Conservation (phyloP, 2,113 vertebrate genomes). For the Misgurnus mizolepis region DNA sequence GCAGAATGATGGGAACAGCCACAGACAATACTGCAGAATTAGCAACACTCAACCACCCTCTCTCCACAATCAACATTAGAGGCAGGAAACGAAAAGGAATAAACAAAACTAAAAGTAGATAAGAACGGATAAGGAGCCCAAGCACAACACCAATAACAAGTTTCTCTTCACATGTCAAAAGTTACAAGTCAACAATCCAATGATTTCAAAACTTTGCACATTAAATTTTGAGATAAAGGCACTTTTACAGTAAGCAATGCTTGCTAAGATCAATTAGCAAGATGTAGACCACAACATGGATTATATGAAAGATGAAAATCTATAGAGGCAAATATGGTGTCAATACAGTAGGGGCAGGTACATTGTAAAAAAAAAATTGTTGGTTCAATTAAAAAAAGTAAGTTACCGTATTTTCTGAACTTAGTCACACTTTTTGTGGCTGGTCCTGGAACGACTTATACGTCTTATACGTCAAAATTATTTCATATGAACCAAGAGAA, state of each 20-base stretch:
- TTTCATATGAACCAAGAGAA: too few relatives aligned
- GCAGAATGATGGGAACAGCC: conserved; percentile 57
- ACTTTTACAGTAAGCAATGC: conserved; percentile 51
- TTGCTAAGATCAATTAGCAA: conserved; percentile 44
- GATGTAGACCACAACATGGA: conserved; percentile 7
- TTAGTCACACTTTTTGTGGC: too few relatives aligned
- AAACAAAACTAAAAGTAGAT: conserved; percentile 32
- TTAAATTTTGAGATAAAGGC: conserved; percentile 35
- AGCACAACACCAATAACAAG: conserved; percentile 44
- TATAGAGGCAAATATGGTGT: neutral
- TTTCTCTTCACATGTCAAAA: conserved; percentile 35
- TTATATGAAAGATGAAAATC: conserved; percentile 1
- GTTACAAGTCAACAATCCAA: conserved; percentile 20
- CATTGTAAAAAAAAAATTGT: too few relatives aligned
- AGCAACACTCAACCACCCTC: conserved; percentile 52
- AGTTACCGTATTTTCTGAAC: too few relatives aligned
- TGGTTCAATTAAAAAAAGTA: too few relatives aligned
- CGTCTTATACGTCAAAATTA: too few relatives aligned
- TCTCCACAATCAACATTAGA: conserved; percentile 46
- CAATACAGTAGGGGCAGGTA: conserved; percentile 15
- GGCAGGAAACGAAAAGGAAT: conserved; percentile 43
- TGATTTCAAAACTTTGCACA: conserved; percentile 2
- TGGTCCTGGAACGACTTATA: too few relatives aligned
- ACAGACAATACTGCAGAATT: conserved; percentile 58
- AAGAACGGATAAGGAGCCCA: conserved; percentile 30